phyloP scores from a whole-genome alignment of 2,888 invertebrate genomes.

The Drosophila paramelanica region DNA sequence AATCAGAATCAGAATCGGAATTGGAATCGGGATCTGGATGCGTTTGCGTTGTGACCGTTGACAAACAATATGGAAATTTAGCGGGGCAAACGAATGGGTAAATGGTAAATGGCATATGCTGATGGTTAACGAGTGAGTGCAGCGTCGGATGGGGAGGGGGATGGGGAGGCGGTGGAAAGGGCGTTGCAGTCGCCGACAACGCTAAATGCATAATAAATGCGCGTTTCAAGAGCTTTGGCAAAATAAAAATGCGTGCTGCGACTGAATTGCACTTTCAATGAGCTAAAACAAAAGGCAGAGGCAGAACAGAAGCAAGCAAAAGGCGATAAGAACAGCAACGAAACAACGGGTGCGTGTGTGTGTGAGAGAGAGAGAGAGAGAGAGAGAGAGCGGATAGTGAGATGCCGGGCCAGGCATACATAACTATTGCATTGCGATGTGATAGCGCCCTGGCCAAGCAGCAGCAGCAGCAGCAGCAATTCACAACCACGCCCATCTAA shows the following conservation, averaged over 20 bases:
- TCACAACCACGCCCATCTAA: constrained; percentile 42
- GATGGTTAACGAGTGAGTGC: constrained; percentile 28
- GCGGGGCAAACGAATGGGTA: constrained; percentile 18
- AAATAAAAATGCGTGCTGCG: constrained; percentile 69
- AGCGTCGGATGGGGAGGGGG: neutral
- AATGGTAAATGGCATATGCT: constrained; percentile 22
- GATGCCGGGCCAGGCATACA: neutral
- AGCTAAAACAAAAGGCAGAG: constrained; percentile 53
- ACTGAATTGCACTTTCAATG: constrained; percentile 76
- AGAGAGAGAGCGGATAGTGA: neutral
- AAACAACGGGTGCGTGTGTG: constrained; percentile 2
- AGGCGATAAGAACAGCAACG: constrained; percentile 42
- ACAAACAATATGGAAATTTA: constrained; percentile 78
- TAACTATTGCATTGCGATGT: constrained; percentile 17
- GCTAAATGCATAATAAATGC: constrained; percentile 81
- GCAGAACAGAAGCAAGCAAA: constrained; percentile 28
- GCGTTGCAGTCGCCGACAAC: constrained; percentile 63
- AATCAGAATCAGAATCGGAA: constrained; percentile 39
- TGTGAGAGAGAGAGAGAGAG: neutral
- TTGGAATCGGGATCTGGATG: constrained; percentile 56
- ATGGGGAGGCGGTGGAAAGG: constrained; percentile 2
- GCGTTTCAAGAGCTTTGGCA: constrained; percentile 56
- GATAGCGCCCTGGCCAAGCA: constrained; percentile 8
- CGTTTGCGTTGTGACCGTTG: constrained; percentile 47
- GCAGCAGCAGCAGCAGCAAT: too few relatives aligned